Conservation (phyloP, 2,797 vertebrate species). For the Diceros bicornis region DNA sequence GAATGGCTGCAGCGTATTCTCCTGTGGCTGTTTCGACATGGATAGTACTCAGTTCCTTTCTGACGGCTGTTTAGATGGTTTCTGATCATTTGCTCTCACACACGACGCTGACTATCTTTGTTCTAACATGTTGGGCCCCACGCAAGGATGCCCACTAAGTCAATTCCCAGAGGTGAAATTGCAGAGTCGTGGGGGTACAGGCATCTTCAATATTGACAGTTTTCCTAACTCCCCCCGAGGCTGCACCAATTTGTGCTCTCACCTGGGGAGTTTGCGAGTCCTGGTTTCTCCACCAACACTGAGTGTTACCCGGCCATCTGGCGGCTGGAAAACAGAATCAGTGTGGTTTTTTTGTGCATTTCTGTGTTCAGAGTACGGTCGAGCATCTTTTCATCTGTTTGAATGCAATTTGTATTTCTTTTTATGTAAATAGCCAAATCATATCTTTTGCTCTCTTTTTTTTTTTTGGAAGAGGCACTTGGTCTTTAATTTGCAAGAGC, state of each 20-base stretch:
- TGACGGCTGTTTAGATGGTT: not conserved
- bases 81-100: not conserved
- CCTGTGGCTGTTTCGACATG: not conserved
- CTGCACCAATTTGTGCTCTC: not conserved
- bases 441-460: not conserved
- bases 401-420: not conserved
- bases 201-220: not conserved
- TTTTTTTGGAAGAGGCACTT: not conserved
- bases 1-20: not conserved
- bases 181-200: not conserved
- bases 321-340: not conserved
- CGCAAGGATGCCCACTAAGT: not conserved
- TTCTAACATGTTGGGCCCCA: not conserved
- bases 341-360: too few species aligned
- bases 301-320: not conserved
- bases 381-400: not conserved
- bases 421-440: not conserved
- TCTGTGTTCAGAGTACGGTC: not conserved
- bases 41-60: not conserved
- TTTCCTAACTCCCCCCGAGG: not conserved
- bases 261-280: not conserved
- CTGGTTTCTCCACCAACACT: not conserved
- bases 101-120: not conserved
- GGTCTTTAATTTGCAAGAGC: not conserved
- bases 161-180: not conserved